Base-by-base conservation (phyloP, 2,113 vertebrate genomes). In the Sinocyclocheilus anophthalmus region DNA sequence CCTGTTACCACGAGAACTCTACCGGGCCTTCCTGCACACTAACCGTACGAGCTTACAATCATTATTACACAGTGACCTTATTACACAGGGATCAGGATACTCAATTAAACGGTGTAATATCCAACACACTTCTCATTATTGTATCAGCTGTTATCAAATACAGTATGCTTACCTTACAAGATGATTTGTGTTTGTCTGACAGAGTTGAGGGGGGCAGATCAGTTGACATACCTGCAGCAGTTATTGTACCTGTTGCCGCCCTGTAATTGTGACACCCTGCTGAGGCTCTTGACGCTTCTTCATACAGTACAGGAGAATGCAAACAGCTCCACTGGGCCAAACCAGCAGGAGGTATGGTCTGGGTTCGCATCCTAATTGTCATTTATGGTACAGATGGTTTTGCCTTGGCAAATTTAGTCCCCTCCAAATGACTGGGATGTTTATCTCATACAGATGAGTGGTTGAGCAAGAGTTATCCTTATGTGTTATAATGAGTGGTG, bases 211-310 rank as follows among this genome's bases (percentile, higher is more conserved):
- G 93, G 92, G 1, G 77, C 87, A 0, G 95, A 94, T 1, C 97
- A 96, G 92, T 88, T 97, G 26, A 92, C 91, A 37, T 92, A 94
- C 81, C 93, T 99, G 84, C 97, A 97, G 90, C 94, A 96, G 87
- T 95, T 99, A 90, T 93, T 99, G 79, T 96, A 96, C 86, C 92
- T 98, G 91, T 94, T 99, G 88, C 97, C 98, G 3, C 95, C 97
- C 0, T 96, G 97, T 87, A 96, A 99, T 94, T 96, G 96, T 0
- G 97, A 98, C 93, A 97, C 97, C 0, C 93, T 99, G 88, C 94
- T 96, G 84, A 95, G 96, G 11, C 95, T 99, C 84, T 95, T 98
- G 91, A 91, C 92, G 59, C 91, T 96, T 86, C 90, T 99, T 0
- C 91, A 95, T 45, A 89, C 92, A 10, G 95, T 98, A 88, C 96